Base-by-base conservation (phyloP, 2,797 vertebrate genomes). In the Lepus townsendii region DNA sequence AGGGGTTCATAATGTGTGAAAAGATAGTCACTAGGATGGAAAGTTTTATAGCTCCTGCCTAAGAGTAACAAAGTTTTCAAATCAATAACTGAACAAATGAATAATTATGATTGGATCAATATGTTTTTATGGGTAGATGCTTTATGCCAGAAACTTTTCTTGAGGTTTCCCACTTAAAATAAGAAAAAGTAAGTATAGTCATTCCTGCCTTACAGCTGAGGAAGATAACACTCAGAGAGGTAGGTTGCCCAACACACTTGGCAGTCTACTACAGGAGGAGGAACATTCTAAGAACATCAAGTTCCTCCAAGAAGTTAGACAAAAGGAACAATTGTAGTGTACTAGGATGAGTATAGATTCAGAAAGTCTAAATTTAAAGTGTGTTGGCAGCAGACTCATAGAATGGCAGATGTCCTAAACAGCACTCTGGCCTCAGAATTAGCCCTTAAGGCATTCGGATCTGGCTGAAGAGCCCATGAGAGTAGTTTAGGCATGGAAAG, bases 61-160 rank as follows among this genome's bases (percentile, higher is more conserved):
- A 68, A 38, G 62, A 89, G 60, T 35, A 89, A 63, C 20, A 82
- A 66, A 10, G 9, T 68, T 91, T 88, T 68, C 66, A 73, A 75
- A 73, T 68, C 0, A 69, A 78, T 5, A 63, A 66, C 78, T 32
- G 19, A 68, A 38, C 38, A 54, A 66, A 52, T 52, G 27, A 52
- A 38, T 78, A 20, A 90, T 50, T 90, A 65, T 83, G 35, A 52
- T 79, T 5, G 85, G 95, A 8, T 94, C 32, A 82, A 13, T n/a
- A 72, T 47, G 57, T 60, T 83, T 89, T 88, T 79, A 68, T 75
- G 62, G 69, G 42, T 5, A 27, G 10, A 73, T 90, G n/a, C 24
- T 83, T 26, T 68, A 60, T 84, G 22, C 22, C 17, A 80, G 14
- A 19, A 62, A 84, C 17, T 88, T 88, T 72, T 82, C 11, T 68